These are phyloP conservation scores for Drosophila mauritiana DNA, from an alignment of 1,140 invertebrate species.

Conservation along the genomic window DNA sequence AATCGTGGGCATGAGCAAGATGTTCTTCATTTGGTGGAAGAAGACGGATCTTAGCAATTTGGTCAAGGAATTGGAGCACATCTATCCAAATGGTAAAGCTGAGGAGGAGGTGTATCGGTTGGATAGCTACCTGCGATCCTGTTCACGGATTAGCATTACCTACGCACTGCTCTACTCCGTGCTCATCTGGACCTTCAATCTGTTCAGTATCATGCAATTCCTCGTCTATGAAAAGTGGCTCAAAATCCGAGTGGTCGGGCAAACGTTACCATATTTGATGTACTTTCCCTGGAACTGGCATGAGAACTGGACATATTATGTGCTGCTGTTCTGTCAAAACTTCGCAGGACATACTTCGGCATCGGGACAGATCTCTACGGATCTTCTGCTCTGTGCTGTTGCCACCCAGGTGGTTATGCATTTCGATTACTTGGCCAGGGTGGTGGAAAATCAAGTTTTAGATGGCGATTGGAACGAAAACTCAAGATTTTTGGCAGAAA, in stretches of 20 bases:
- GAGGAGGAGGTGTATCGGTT: constrained; percentile 50
- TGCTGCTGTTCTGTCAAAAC: constrained; percentile 45
- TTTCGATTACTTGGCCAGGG: constrained; percentile 54
- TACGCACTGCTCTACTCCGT: constrained; percentile 66
- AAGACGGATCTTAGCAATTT: constrained; percentile 48
- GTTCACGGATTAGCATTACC: constrained; percentile 48
- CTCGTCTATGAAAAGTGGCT: constrained; percentile 63
- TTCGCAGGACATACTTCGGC: constrained; percentile 70
- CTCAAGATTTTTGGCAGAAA: constrained; percentile 13
- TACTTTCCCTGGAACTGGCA: constrained; percentile 63
- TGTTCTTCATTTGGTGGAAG: constrained; percentile 64
- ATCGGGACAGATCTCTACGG: constrained; percentile 70
- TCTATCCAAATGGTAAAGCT: constrained; percentile 48
- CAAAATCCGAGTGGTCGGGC: constrained; percentile 32
- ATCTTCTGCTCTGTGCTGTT: constrained; percentile 65
- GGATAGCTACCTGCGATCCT: constrained; percentile 46
- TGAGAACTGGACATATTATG: constrained; percentile 58
- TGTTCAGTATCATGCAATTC: constrained; percentile 64
- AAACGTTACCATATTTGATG: constrained; percentile 58
- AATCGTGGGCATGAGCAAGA: constrained; percentile 61
- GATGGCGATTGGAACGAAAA: constrained; percentile 42
- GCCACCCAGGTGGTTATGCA: constrained; percentile 74
- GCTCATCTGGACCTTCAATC: constrained; percentile 76
- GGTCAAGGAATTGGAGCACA: constrained; percentile 47
- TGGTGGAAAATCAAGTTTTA: constrained; percentile 26